Conservation (phyloP, 2,113 vertebrate genomes). For the Stictonetta naevosa region DNA sequence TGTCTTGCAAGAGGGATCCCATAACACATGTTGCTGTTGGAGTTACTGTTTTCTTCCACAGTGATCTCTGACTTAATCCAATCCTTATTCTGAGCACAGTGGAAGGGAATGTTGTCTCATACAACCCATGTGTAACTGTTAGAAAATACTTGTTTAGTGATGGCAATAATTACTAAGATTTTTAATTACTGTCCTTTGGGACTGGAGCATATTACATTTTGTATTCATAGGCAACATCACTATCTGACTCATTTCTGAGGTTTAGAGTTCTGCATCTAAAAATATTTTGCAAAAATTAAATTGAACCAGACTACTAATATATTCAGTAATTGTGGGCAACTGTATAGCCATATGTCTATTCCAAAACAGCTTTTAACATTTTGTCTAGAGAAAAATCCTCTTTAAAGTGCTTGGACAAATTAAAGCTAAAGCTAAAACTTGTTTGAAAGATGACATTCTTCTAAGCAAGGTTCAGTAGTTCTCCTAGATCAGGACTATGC, state of each 20-base stretch:
- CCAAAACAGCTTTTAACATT: constrained; percentile 50
- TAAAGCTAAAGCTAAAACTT: constrained; percentile 67
- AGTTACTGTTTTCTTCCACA: neutral
- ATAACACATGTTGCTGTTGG: neutral
- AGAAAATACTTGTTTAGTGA: neutral
- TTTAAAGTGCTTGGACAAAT: constrained; percentile 65
- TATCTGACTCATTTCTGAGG: neutral
- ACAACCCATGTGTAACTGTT: neutral
- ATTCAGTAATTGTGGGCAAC: constrained; percentile 51
- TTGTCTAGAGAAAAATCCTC: constrained; percentile 60
- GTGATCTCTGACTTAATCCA: neutral
- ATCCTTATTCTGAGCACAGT: neutral
- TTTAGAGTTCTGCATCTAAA: constrained; percentile 28
- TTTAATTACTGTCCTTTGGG: neutral
- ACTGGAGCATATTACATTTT: neutral
- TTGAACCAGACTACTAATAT: constrained; percentile 55
- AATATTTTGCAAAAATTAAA: constrained; percentile 54
- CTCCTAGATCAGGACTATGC: constrained; percentile 32
- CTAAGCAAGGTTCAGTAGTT: constrained; percentile 37
- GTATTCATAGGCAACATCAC: neutral
- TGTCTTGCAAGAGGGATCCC: neutral
- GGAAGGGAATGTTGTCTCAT: neutral
- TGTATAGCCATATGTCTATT: constrained; percentile 37
- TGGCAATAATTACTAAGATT: neutral
- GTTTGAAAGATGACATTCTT: constrained; percentile 57